Conservation (phyloP, 2,888 invertebrate species). For the Esperia sulphurella region DNA sequence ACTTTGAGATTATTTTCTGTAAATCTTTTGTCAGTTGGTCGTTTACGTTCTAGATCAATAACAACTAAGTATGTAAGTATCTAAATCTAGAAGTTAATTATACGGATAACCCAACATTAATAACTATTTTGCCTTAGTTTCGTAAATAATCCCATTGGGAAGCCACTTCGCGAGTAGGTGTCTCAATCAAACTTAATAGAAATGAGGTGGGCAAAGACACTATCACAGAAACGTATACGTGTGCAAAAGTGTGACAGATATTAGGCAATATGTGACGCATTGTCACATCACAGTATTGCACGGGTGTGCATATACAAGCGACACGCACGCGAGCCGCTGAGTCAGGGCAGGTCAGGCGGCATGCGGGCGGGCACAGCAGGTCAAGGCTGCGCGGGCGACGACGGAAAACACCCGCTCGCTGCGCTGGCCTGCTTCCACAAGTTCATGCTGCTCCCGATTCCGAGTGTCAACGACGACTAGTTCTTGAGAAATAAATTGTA, state of each 20-base stretch:
- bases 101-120: too few relatives aligned
- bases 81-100: too few relatives aligned
- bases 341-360: conserved; percentile 26
- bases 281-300: conserved; percentile 12
- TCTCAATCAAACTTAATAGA: too few relatives aligned
- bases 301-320: conserved; percentile 12
- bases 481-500: too few relatives aligned
- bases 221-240: background rate
- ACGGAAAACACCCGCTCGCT: conserved; percentile 33
- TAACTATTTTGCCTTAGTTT: too few relatives aligned
- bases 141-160: too few relatives aligned
- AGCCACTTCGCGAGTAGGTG: too few relatives aligned
- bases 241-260: conserved; percentile 3
- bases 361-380: conserved; percentile 28
- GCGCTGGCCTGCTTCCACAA: conserved; percentile 54
- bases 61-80: too few relatives aligned
- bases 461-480: conserved; percentile 22
- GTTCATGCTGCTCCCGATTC: conserved; percentile 31
- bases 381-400: conserved; percentile 47
- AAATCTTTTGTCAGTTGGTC: too few relatives aligned
- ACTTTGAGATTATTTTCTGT: too few relatives aligned
- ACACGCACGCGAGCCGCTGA: conserved; percentile 39
- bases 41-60: too few relatives aligned
- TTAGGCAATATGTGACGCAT: conserved; percentile 13
- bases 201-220: background rate